Percentiles rank a stretch among this genome's conserved stretches.
These are phyloP conservation scores for Psittacula derbiana DNA, from an alignment of 2,797 vertebrate species.

Conservation along the genomic window DNA sequence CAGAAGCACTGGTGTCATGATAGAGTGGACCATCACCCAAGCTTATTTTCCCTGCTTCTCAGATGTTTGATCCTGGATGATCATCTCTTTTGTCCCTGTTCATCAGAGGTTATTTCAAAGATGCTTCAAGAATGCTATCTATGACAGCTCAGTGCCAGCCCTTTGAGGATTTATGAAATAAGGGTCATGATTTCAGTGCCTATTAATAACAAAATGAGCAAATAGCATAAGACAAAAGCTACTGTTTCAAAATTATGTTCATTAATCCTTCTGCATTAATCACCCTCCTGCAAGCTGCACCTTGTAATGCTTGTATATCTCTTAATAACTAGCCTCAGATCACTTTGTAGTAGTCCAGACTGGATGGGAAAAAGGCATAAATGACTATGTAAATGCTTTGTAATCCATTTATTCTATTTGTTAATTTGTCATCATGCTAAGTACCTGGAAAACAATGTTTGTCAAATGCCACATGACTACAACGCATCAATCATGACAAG, in stretches of 20 bases:
- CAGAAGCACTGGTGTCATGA: not conserved
- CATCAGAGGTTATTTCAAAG: not conserved
- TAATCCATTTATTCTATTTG: slow-evolving; percentile 46
- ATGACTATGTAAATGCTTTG: slow-evolving; percentile 36
- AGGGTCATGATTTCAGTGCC: not conserved
- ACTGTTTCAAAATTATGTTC: slow-evolving; percentile 40
- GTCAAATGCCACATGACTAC: not conserved
- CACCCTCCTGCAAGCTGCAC: not conserved
- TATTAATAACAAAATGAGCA: slow-evolving; percentile 22
- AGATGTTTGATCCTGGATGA: not conserved
- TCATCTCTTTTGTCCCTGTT: not conserved
- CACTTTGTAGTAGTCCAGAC: slow-evolving; percentile 3
- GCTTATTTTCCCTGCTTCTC: not conserved
- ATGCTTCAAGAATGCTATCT: not conserved
- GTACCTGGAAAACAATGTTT: slow-evolving; percentile 32
- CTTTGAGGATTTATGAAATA: slow-evolving; percentile 17
- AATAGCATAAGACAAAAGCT: not conserved
- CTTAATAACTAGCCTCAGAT: slow-evolving; percentile 16
- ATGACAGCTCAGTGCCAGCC: not conserved
- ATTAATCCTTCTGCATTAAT: slow-evolving; percentile 60
- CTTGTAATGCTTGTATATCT: slow-evolving; percentile 43
- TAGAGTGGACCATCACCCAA: not conserved
- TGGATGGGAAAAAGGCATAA: not conserved
- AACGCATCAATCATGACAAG: not conserved
- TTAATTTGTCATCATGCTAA: slow-evolving; percentile 55